Base-by-base conservation (phyloP, 2,888 invertebrate species). In the Pollenia labialis region DNA sequence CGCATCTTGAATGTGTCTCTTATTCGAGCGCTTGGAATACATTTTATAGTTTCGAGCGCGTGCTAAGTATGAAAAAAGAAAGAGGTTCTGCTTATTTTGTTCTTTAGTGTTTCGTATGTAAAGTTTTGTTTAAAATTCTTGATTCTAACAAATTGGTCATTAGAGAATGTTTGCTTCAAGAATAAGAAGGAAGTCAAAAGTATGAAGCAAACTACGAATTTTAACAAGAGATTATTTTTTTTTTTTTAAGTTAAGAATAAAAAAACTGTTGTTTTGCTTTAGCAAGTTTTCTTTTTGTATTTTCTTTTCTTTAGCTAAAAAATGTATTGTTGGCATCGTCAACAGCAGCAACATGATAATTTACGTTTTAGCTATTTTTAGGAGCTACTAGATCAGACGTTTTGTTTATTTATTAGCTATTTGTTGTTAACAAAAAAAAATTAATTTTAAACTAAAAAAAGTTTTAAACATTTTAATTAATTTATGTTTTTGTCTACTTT, bases 401-500 rank as follows among this genome's bases (percentile, higher is more conserved):
- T 71, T 82, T 76, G 18, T 48, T 76, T 71, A 82, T 76, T 82
- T 82, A 82, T 81, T 81, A 58, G 66, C 48, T 50, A 58, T 68
- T 54, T 46, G 18, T 66, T 66, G 46, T 60, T 68, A 71, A 12
- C 32, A 58, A 52, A 62, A 64, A 46, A 46, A 81, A 74, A 54
- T 56, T 52, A 71, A 16, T 54, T 75, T 81, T 42, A 52, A 11
- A 10, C 11, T 9, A 23, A 40, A 54, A 46, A 52, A 48, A 54
- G 23, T n/a, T 71, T 7, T 62, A n/a, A 71, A 66, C 46, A 76
- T 76, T 81, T 84, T 84, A 81, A 87, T 84, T 84, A 84, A 84
- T 84, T 81, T 80, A 40, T 87, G 87, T 88, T 85, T 89, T 90
- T 90, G 90, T 92, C 92, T 93, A 92, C 90, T 96, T 96, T 89